A percentile compares a stretch with the other conserved stretches of the same genome.
Conservation (phyloP, 30 jellyfish, hydroid and myxozoan genomes). For the Pelagia noctiluca region DNA sequence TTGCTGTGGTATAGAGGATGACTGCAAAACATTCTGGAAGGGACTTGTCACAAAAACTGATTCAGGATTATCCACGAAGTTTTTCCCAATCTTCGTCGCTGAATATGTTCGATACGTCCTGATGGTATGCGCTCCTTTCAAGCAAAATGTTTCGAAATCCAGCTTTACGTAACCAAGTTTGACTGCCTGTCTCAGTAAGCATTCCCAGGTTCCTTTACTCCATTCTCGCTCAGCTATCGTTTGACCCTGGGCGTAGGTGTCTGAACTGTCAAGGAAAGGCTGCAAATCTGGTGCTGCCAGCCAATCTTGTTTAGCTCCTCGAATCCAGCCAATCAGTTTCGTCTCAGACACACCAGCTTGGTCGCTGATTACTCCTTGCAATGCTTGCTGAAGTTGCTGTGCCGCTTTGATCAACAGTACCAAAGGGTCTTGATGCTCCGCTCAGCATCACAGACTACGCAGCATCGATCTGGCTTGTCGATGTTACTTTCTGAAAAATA, state of each 20-base stretch:
- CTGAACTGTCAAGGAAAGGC: not conserved
- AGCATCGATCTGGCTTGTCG: not conserved
- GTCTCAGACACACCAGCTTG: not conserved
- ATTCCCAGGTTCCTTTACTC: not conserved
- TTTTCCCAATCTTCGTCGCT: not conserved
- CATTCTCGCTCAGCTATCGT: not conserved
- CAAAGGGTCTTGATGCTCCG: not conserved
- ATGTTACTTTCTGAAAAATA: not conserved
- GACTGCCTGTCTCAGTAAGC: not conserved
- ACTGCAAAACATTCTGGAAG: not conserved
- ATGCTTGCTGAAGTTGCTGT: not conserved
- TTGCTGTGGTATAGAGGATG: not conserved
- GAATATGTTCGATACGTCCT: not conserved
- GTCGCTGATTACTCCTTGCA: not conserved
- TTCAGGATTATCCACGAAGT: not conserved
- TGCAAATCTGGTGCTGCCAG: not conserved
- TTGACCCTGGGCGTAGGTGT: not conserved
- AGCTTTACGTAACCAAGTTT: not conserved
- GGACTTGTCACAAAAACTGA: not conserved
- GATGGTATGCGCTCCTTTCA: not conserved
- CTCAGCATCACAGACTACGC: not conserved
- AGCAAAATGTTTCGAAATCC: not conserved
- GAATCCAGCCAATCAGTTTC: not conserved
- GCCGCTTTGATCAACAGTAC: conserved; percentile 1
- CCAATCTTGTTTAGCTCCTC: not conserved